Conservation (phyloP, 2,888 invertebrate genomes). For the Xanthorhoe spadicearia region DNA sequence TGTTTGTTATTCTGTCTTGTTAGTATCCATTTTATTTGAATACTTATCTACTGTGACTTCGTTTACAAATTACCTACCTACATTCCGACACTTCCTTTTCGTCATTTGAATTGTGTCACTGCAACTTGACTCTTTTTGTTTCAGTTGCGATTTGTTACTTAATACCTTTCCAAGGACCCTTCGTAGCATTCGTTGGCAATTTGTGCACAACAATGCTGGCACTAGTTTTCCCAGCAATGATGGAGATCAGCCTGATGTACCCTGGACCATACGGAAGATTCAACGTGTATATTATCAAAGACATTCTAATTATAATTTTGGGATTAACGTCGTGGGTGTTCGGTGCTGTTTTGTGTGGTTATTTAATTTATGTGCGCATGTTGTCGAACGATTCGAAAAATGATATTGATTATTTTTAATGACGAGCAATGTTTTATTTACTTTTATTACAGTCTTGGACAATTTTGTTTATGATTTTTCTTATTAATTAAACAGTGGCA, state of each 20-base stretch:
- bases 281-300: conserved; percentile 54
- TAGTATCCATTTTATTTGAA: conserved; percentile 41
- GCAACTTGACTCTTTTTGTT: conserved; percentile 38
- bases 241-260: conserved; percentile 66
- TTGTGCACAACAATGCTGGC: conserved; percentile 63
- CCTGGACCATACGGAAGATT: conserved; percentile 58
- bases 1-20: conserved; percentile 61
- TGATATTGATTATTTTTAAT: conserved; percentile 39
- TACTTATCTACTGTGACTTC: not conserved
- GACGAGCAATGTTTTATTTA: conserved; percentile 32
- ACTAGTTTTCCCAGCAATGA: conserved; percentile 66
- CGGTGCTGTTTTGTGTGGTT: conserved; percentile 55
- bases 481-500: no score
- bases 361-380: conserved; percentile 60
- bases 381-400: conserved; percentile 48
- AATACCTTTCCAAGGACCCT: conserved; percentile 65
- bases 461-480: no score
- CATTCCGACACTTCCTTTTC: no score
- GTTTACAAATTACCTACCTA: no score
- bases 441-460: no score
- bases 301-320: conserved; percentile 53
- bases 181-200: conserved; percentile 68
- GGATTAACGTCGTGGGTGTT: conserved; percentile 51
- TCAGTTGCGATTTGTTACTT: conserved; percentile 63
- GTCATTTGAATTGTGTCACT: not conserved